A percentile compares a stretch with the other conserved stretches of the same genome.
These are phyloP conservation scores for Paraescarpia echinospica DNA, from an alignment of 1,140 invertebrate species.

Conservation along the genomic window DNA sequence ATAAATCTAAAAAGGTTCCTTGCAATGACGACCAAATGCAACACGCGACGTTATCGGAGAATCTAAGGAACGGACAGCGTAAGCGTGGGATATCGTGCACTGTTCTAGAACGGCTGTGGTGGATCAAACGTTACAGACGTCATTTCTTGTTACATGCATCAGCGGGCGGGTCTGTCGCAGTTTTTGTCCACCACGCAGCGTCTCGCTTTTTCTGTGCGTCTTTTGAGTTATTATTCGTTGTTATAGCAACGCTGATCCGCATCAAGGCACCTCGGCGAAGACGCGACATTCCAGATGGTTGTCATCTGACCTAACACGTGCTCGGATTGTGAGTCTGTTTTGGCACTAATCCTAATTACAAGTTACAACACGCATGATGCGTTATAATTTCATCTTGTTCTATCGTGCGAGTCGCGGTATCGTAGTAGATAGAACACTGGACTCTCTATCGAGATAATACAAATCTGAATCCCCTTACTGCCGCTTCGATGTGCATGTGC, in stretches of 20 bases:
- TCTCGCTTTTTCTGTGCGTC: not conserved
- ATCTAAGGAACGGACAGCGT: not conserved
- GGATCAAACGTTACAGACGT: not conserved
- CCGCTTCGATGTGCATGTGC: too few species aligned
- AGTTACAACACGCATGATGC: not conserved
- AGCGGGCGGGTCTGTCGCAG: not conserved
- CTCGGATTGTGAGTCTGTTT: not conserved
- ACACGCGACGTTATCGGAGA: not conserved
- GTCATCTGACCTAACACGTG: not conserved
- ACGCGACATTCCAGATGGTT: not conserved
- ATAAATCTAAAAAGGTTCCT: not conserved
- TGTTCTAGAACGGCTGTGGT: not conserved
- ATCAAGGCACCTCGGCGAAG: not conserved
- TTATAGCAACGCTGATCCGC: not conserved
- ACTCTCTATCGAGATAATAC: too few species aligned
- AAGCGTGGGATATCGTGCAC: not conserved
- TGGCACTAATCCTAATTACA: not conserved
- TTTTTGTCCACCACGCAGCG: not conserved
- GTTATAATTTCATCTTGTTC: not conserved
- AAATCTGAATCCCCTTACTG: too few species aligned
- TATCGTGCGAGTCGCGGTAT: too few species aligned
- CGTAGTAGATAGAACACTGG: too few species aligned
- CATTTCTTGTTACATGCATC: not conserved
- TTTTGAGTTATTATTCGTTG: not conserved
- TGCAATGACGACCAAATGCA: not conserved